Base-by-base conservation (phyloP, 2,797 vertebrate species). In the Mycteria americana region DNA sequence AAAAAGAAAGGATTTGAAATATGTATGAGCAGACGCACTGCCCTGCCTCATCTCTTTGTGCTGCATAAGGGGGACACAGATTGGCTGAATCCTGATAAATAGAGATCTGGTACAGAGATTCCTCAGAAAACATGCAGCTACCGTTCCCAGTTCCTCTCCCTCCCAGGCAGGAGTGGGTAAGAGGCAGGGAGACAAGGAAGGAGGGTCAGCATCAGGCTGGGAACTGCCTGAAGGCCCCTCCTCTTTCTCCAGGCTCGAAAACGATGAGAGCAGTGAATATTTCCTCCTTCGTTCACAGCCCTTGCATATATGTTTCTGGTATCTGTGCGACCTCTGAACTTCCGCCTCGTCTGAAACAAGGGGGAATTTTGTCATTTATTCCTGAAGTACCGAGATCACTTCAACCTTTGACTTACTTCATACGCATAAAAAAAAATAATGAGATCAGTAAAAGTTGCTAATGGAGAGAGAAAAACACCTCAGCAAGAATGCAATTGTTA, bases 21-120 rank as follows among this genome's bases (percentile, higher is more conserved):
- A 95, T 64, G 63, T 53, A 93, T 83, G 87, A 88, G 54, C 65
- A 85, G 70, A 48, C 6, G 2, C 54, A 41, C 45, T 78, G 89
- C 68, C 73, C 89, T 88, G 81, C 78, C 73, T 94, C 75, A 59
- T 88, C 46, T 72, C 84, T 95, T 89, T 83, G 84, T 96, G 86
- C 92, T 78, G 79, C 62, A 65, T 57, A 79, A 69, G 74, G 62
- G 41, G 28, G 51, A 78, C 67, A 84, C 46, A 82, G 76, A 90
- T 65, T 78, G 89, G 54, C 79, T 90, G 76, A 85, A 81, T 91
- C 75, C 78, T 92, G 77, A 46, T 54, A 80, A 63, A 87, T 25
- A 83, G 72, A 85, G 73, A 91, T 84, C 50, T 41, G 87, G 72
- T 67, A 37, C 30, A 75, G 43, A 91, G 59, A 91, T 43, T 93